Evolutionary conservation across 2,888 invertebrate genomes (phyloP).

Genomic region (Ligdia adustata): DNA sequence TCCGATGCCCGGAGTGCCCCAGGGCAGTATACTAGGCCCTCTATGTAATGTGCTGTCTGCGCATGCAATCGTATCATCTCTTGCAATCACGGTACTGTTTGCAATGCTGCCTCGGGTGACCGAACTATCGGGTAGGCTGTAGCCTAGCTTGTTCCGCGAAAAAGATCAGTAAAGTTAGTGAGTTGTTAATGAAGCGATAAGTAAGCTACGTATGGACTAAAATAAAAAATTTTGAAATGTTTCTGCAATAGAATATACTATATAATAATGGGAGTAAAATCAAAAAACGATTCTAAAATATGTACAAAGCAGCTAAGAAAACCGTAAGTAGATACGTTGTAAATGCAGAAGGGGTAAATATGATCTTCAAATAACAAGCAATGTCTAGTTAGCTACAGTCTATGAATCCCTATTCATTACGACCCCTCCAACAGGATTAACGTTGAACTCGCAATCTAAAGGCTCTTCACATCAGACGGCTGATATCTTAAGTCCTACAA

Average conservation of each 20-base stretch:
- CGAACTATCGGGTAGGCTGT: conserved; percentile 60
- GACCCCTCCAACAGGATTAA: neutral
- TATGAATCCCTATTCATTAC: conserved; percentile 1
- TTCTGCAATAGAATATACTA: too few relatives aligned
- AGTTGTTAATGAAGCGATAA: too few relatives aligned
- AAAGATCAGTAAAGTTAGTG: too few relatives aligned
- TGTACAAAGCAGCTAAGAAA: too few relatives aligned
- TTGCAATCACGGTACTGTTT: conserved; percentile 73
- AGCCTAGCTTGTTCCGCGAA: too few relatives aligned
- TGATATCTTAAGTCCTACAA: conserved; percentile 18
- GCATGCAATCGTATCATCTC: conserved; percentile 60
- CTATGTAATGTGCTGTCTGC: conserved; percentile 30
- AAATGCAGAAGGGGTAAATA: too few relatives aligned
- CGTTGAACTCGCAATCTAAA: conserved; percentile 10
- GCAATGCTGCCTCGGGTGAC: conserved; percentile 53
- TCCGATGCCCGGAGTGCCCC: conserved; percentile 25
- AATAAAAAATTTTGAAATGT: too few relatives aligned
- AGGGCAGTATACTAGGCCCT: conserved; percentile 31
- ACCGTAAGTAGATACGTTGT: too few relatives aligned
- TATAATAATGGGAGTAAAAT: too few relatives aligned
- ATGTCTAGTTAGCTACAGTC: neutral
- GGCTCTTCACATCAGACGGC: conserved; percentile 11
- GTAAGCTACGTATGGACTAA: too few relatives aligned
- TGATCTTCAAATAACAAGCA: neutral
- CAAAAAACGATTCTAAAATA: too few relatives aligned